phyloP scores from a whole-genome alignment of 2,113 vertebrate genomes.

The Bettongia penicillata region DNA sequence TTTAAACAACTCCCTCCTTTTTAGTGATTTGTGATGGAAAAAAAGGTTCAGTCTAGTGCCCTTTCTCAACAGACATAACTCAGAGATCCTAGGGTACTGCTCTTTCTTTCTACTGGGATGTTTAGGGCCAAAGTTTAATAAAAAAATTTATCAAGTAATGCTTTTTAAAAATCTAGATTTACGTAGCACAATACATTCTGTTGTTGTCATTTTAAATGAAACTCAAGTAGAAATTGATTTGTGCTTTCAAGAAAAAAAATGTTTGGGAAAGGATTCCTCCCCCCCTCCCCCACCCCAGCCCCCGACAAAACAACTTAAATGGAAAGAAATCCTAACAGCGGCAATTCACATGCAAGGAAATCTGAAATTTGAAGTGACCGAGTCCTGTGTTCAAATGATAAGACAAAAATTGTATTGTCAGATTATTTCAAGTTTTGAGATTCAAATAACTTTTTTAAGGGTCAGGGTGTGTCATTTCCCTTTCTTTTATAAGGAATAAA shows the following conservation, averaged over 20 bases:
- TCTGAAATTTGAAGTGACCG: background rate
- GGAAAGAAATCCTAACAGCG: background rate
- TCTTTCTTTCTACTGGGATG: background rate
- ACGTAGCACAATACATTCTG: background rate
- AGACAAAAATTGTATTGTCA: background rate
- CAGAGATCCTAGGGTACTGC: background rate
- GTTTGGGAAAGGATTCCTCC: background rate
- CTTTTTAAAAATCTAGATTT: background rate
- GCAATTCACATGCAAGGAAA: background rate
- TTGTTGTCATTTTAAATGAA: background rate
- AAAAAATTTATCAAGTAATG: background rate
- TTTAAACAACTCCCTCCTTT: slow-evolving; percentile 43
- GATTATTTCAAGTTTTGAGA: slow-evolving; percentile 13
- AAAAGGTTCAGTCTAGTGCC: slow-evolving; percentile 33
- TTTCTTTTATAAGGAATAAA: background rate
- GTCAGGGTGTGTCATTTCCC: background rate
- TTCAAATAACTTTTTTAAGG: slow-evolving; percentile 15
- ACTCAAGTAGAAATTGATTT: background rate
- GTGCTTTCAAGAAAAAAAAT: slow-evolving; percentile 9
- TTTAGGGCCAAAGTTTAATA: background rate
- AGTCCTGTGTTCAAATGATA: background rate
- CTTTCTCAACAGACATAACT: slow-evolving; percentile 8
- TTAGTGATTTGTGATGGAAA: slow-evolving; percentile 58
- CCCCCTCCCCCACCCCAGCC: background rate
- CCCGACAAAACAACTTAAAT: background rate